These are phyloP conservation scores for Halocaridina rubra DNA, from an alignment of 2,888 invertebrate species.

Conservation along the genomic window DNA sequence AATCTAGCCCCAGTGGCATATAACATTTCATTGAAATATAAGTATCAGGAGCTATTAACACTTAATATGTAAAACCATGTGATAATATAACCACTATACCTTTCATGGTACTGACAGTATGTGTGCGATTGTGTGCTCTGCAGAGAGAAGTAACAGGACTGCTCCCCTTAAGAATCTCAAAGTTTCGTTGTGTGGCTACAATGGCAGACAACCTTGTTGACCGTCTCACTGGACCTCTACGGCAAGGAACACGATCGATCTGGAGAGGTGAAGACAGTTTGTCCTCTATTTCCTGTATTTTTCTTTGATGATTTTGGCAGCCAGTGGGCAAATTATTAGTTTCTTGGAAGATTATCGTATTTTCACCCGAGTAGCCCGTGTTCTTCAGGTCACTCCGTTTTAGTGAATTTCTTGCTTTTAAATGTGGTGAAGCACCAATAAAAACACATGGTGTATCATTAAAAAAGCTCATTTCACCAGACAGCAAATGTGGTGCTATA, in stretches of 20 bases:
- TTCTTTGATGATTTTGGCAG: neutral
- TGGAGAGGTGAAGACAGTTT: neutral
- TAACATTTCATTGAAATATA: too few relatives aligned
- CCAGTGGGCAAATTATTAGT: neutral
- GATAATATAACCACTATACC: too few relatives aligned
- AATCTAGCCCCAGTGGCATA: too few relatives aligned
- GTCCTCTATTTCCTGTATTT: neutral
- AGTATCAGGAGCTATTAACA: too few relatives aligned
- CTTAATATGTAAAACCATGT: too few relatives aligned
- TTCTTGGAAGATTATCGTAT: neutral
- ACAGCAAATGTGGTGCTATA: too few relatives aligned
- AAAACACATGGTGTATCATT: neutral
- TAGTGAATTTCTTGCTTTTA: neutral
- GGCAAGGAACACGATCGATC: neutral
- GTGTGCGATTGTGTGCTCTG: too few relatives aligned
- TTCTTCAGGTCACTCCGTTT: neutral
- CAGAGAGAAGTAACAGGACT: neutral
- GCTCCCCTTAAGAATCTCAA: neutral
- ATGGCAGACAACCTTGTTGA: neutral
- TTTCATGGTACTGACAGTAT: too few relatives aligned
- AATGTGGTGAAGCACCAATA: neutral
- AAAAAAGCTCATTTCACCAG: neutral
- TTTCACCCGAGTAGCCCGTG: neutral
- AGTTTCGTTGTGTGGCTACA: conserved; percentile 14
- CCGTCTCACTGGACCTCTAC: neutral